These are phyloP conservation scores for Pandemis heparana DNA, from an alignment of 2,888 invertebrate species.

Conservation along the genomic window DNA sequence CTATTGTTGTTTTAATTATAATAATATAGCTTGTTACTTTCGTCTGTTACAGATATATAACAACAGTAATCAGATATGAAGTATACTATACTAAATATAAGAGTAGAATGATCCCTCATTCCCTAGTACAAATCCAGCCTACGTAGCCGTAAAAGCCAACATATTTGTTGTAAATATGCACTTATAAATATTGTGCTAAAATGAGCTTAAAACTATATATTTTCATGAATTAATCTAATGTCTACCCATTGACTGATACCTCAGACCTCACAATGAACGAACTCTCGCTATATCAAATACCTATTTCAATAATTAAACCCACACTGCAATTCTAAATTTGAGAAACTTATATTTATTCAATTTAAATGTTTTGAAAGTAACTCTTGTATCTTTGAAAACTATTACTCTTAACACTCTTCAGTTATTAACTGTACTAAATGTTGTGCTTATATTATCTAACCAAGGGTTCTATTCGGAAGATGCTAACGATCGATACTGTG, in stretches of 20 bases:
- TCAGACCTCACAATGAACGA: neutral
- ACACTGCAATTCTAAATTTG: no score
- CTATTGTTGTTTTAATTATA: slow-evolving; percentile 3
- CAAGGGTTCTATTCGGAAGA: neutral
- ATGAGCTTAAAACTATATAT: slow-evolving; percentile 28
- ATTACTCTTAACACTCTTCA: neutral
- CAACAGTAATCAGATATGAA: slow-evolving; percentile 3
- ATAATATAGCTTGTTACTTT: neutral
- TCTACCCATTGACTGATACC: slow-evolving; percentile 8
- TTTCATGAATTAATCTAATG: neutral
- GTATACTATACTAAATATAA: slow-evolving; percentile 4
- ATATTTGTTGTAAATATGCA: slow-evolving; percentile 16
- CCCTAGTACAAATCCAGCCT: slow-evolving; percentile 27
- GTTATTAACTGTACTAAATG: neutral
- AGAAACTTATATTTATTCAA: neutral
- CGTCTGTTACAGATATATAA: neutral
- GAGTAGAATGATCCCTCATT: slow-evolving; percentile 16
- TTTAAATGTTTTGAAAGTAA: neutral
- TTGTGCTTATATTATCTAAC: neutral
- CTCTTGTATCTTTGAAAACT: neutral
- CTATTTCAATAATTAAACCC: no score
- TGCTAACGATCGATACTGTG: neutral
- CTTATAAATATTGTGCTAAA: slow-evolving; percentile 15
- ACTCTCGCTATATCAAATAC: no score
- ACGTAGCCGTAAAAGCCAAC: slow-evolving; percentile 4